Conservation (phyloP, 2,113 vertebrate genomes). For the Neotoma lepida region DNA sequence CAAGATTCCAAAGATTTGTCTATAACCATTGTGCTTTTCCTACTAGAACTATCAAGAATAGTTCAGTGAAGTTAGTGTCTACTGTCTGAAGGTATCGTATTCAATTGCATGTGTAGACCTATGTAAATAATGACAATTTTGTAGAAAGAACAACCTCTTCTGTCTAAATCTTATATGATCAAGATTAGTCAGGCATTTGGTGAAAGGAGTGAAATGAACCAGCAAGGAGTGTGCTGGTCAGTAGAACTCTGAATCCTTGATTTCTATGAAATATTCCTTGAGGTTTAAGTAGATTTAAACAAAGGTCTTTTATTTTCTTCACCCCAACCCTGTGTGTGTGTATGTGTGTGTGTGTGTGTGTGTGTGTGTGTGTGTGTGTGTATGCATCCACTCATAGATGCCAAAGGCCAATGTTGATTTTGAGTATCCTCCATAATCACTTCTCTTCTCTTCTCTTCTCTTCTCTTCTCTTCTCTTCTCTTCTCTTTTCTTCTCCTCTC, state of each 20-base stretch:
- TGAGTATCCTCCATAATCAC: no score
- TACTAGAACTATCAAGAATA: background rate
- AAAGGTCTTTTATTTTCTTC: background rate
- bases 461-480: no score
- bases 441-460: no score
- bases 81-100: background rate
- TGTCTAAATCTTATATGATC: background rate
- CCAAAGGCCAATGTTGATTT: background rate
- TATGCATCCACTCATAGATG: background rate
- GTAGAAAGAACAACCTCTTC: background rate
- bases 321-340: background rate
- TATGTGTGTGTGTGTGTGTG: background rate
- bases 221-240: background rate
- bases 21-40: background rate
- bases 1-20: background rate
- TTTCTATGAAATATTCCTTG: background rate
- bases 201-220: background rate
- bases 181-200: background rate
- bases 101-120: background rate
- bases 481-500: no score
- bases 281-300: background rate
- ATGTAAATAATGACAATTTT: background rate
- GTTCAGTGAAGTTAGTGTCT: background rate
- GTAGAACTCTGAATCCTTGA: background rate
- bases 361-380: background rate